Evolutionary conservation across 2,113 vertebrate species (phyloP), one percentile per base, ranked within the genome.

Genomic region (Clupea harengus): DNA sequence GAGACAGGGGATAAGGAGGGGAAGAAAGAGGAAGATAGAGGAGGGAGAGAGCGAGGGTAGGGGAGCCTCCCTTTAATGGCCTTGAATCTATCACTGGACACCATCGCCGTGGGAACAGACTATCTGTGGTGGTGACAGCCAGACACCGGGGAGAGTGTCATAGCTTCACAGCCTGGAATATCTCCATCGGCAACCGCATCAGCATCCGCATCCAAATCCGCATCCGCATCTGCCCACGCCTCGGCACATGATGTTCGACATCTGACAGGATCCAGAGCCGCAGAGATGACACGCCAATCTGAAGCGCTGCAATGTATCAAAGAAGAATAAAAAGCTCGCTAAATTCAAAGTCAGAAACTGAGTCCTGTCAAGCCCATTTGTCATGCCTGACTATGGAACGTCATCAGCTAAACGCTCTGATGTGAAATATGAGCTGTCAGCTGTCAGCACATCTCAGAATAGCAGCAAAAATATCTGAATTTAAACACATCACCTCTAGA

Each of bases 61-160:
- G 72, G 28, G 28, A 18, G 72, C 13, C 64, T 78, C 4, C 25
- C 10, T 78, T 17, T 78, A 78, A 78, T 78, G 32, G 72, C 72
- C 72, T 78, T 78, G 32, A 75, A 75, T 75, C 25, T 78, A 32
- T 78, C 72, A 15, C 72, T 78, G 72, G 72, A 39, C 28, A 39
- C 72, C 28, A 15, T 32, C 28, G 28, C 28, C 4, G 54, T 60
- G 54, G 54, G 54, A 22, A 60, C 54, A 60, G 54, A 60, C 72
- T 17, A 78, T 32, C 72, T 78, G 72, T 44, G 72, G 39, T 17
- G 72, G 72, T 78, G 72, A 78, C 72, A 78, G 72, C 72, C 28
- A 9, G 13, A 39, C 72, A 78, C 72, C 28, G 4, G 32, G 28
- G 28, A 78, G 72, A 32, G 72, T 78, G 72, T 17, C 28, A 78